These are phyloP conservation scores for Scatophagus argus DNA, from an alignment of 2,113 vertebrate genomes.

Conservation along the genomic window DNA sequence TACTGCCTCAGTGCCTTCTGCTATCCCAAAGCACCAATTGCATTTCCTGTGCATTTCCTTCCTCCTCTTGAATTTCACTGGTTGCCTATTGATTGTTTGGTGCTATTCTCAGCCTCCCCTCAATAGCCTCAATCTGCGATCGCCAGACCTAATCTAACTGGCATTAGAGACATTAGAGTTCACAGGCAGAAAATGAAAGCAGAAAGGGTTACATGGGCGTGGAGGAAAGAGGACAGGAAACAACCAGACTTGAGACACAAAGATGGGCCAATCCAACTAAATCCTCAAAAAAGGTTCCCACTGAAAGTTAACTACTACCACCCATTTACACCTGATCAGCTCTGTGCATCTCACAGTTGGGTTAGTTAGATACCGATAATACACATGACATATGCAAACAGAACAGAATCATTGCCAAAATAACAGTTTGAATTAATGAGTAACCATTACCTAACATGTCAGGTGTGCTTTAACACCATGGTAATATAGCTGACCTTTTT, in stretches of 20 bases:
- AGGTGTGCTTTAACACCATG: slow-evolving; percentile 1
- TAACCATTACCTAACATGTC: slow-evolving; percentile 18
- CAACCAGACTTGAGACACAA: slow-evolving; percentile 35
- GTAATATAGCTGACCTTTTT: slow-evolving; percentile 11
- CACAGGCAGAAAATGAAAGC: neutral
- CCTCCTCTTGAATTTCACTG: slow-evolving; percentile 25
- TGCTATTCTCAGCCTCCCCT: slow-evolving; percentile 47
- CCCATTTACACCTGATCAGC: slow-evolving; percentile 36
- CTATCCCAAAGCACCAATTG: slow-evolving; percentile 11
- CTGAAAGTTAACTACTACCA: slow-evolving; percentile 24
- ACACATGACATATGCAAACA: neutral
- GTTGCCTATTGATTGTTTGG: slow-evolving; percentile 23
- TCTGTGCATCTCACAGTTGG: slow-evolving; percentile 24
- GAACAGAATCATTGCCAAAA: slow-evolving; percentile 7
- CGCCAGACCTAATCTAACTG: slow-evolving; percentile 8
- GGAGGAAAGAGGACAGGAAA: neutral
- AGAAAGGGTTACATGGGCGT: neutral
- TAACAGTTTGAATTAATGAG: slow-evolving; percentile 8
- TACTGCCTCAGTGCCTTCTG: neutral
- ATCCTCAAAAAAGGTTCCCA: slow-evolving; percentile 27
- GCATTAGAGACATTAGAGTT: neutral
- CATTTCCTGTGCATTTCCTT: slow-evolving; percentile 41
- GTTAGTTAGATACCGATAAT: neutral
- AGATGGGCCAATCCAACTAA: slow-evolving; percentile 38
- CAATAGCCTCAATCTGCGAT: slow-evolving; percentile 23